Evolutionary conservation across 2,888 invertebrate species (phyloP), one percentile per base, ranked within the genome.

Genomic region (Diplolepis rosae): DNA sequence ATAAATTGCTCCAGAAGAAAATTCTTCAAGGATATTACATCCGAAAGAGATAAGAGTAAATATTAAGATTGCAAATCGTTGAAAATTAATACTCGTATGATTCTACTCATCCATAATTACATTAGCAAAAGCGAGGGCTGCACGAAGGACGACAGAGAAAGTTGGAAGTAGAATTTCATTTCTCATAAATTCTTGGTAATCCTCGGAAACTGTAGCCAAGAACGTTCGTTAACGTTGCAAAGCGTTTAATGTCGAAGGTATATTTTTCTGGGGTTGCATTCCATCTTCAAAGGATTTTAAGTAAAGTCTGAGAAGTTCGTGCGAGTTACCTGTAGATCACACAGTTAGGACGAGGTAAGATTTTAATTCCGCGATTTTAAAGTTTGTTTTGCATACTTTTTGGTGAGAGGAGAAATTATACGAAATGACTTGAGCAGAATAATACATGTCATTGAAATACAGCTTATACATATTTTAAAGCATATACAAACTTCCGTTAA

Each of bases 391-490:
- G 27, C 48, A 66, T 45, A 66, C 48, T 66, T 70, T 66, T 51
- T 48, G 9, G 66, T 35, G 51, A 69, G 30, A 68, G 77, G 76
- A 69, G 77, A 24, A 24, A 61, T n/a, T 24, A 39, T 24, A 13
- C 39, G 48, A 77, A 79, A 80, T 76, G 74, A 74, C 75, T 66
- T 71, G 74, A 72, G 72, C 65, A 75, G 82, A 77, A 83, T 79
- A 83, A 80, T n/a, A n/a, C n/a, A n/a, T 83, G 81, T 79, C 78
- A 83, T 82, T 82, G 82, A 83, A 83, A 82, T 82, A 76, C 73
- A 76, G 77, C 79, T 82, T 82, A 83, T 83, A 83, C 82, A 83
- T 83, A 82, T 82, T 82, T 77, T 82, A 79, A 80, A 79, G 79
- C 80, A 78, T 77, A 76, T n/a, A n/a, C n/a, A n/a, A n/a, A n/a